Evolutionary conservation across 2,888 invertebrate genomes (phyloP).

Genomic region (Trichopoda pennipes): DNA sequence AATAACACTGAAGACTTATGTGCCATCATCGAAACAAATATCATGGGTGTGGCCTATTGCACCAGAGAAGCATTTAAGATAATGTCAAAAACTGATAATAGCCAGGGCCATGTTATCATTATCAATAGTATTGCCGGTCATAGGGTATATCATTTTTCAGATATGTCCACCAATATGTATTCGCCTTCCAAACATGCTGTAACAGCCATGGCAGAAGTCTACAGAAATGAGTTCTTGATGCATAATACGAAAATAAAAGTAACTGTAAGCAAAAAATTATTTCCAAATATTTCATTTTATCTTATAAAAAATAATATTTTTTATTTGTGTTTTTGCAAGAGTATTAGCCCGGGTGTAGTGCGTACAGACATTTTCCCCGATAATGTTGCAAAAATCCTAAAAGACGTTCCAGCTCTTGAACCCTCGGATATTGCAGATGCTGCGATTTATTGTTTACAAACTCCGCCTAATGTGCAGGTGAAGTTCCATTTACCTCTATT

Average conservation of each 20-base stretch:
- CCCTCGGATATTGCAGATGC: slow-evolving; percentile 49
- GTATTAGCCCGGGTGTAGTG: slow-evolving; percentile 67
- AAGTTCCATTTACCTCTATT: neutral
- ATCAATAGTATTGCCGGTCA: slow-evolving; percentile 78
- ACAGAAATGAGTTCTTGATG: slow-evolving; percentile 74
- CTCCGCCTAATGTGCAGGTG: slow-evolving; percentile 57
- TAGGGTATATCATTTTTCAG: slow-evolving; percentile 46
- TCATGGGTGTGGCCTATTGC: slow-evolving; percentile 80
- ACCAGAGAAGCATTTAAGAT: slow-evolving; percentile 80
- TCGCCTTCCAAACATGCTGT: slow-evolving; percentile 75
- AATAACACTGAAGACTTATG: slow-evolving; percentile 57
- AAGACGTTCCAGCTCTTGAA: slow-evolving; percentile 29
- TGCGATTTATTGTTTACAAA: slow-evolving; percentile 60
- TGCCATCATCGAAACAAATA: slow-evolving; percentile 79
- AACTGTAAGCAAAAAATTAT: slow-evolving; percentile 65
- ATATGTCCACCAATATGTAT: slow-evolving; percentile 69
- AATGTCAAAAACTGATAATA: slow-evolving; percentile 74
- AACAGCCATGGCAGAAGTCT: slow-evolving; percentile 75
- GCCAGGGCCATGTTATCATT: slow-evolving; percentile 79
- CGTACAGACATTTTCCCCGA: slow-evolving; percentile 37
- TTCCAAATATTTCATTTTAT: neutral
- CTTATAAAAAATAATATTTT: neutral
- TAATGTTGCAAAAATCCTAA: neutral
- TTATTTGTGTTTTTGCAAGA: too few species aligned
- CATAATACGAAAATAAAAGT: slow-evolving; percentile 71